Evolutionary conservation across 2,888 invertebrate species (phyloP).

Genomic region (Ennomos erosarius): DNA sequence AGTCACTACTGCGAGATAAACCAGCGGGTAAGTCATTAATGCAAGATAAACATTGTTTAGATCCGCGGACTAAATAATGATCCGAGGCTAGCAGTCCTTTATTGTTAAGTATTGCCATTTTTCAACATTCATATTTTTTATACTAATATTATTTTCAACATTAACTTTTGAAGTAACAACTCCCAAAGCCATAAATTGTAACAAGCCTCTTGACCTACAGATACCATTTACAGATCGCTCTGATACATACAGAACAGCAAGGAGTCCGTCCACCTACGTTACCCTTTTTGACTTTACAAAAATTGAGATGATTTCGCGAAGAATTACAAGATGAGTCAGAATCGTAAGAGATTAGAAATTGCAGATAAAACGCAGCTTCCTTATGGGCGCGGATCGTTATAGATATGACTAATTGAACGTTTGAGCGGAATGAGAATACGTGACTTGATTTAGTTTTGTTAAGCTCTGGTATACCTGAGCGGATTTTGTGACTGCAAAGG

Average conservation of each 20-base stretch:
- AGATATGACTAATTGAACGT: constrained; percentile 36
- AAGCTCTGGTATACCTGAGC: constrained; percentile 9
- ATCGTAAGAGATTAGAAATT: constrained; percentile 42
- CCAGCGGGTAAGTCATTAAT: too few species aligned
- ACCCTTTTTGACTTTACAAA: constrained; percentile 32
- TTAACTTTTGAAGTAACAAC: background rate
- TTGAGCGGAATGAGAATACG: constrained; percentile 28
- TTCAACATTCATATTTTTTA: too few species aligned
- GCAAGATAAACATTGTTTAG: too few species aligned
- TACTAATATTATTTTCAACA: too few species aligned
- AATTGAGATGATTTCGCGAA: constrained; percentile 23
- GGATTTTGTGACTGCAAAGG: background rate
- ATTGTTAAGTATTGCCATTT: too few species aligned
- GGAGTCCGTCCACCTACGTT: constrained; percentile 24
- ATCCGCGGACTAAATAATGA: too few species aligned
- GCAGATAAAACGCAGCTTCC: constrained; percentile 37
- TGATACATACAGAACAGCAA: constrained; percentile 39
- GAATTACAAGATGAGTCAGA: constrained; percentile 33
- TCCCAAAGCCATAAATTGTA: constrained; percentile 17
- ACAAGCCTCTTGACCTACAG: constrained; percentile 22
- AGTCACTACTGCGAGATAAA: too few species aligned
- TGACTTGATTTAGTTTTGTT: constrained; percentile 32
- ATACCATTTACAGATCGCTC: constrained; percentile 24
- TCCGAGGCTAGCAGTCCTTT: too few species aligned
- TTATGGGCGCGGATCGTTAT: constrained; percentile 40